A percentile compares a stretch with the other conserved stretches of the same genome.
Conservation (phyloP, 2,797 vertebrate species). For the Syngnathus rostellatus region DNA sequence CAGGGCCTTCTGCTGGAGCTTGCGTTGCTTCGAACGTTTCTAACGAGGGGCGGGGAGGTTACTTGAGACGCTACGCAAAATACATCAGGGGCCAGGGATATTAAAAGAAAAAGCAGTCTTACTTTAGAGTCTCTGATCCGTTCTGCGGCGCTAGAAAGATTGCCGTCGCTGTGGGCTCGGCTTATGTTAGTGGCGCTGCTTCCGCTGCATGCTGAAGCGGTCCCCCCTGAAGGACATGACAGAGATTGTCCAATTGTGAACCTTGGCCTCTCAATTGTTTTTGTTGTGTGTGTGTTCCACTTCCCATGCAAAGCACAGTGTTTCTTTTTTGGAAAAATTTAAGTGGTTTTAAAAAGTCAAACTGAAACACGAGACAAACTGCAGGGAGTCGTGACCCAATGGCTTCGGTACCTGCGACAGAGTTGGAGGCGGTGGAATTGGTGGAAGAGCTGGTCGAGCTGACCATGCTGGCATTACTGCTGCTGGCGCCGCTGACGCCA, state of each 20-base stretch:
- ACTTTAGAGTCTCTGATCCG: conserved; percentile 95
- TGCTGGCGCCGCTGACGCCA: conserved; percentile 83
- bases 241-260: too few relatives aligned
- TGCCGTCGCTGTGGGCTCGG: conserved; percentile 95
- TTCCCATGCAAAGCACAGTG: too few relatives aligned
- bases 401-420: conserved; percentile 45
- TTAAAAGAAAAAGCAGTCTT: conserved; percentile 7
- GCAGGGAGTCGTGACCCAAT: not conserved
- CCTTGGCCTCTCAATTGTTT: too few relatives aligned
- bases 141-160: conserved; percentile 91
- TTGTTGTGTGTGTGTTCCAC: too few relatives aligned
- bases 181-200: conserved; percentile 90
- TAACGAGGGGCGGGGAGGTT: conserved; percentile 36
- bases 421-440: conserved; percentile 80
- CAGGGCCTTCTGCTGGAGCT: conserved; percentile 94
- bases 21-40: conserved; percentile 97
- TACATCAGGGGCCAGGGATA: too few relatives aligned
- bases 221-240: conserved; percentile 33
- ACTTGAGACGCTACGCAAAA: not conserved
- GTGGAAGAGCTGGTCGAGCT: conserved; percentile 87
- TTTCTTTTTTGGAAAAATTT: not conserved
- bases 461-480: conserved; percentile 94
- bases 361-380: not conserved
- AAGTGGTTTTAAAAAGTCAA: not conserved
- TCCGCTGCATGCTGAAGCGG: conserved; percentile 61